Conservation (phyloP, 1,140 invertebrate genomes). For the Bursaphelenchus mucronatus region DNA sequence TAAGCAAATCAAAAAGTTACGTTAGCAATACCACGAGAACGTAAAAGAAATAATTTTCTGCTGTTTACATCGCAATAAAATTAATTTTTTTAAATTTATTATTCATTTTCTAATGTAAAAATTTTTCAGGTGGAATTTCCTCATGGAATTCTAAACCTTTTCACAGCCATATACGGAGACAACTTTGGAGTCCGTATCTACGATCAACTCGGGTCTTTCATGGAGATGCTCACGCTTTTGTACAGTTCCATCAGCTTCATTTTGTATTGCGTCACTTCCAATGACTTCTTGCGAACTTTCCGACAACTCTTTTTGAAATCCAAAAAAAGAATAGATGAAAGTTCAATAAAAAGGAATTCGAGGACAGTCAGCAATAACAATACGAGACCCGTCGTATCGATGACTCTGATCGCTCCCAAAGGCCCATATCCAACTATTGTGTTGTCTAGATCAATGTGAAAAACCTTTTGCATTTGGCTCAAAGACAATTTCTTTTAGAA, state of each 20-base stretch:
- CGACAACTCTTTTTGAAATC: conserved; percentile 34
- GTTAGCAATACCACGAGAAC: too few species aligned
- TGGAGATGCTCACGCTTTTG: conserved; percentile 47
- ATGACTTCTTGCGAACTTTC: conserved; percentile 40
- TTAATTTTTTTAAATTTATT: conserved; percentile 6
- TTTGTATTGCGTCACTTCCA: conserved; percentile 37
- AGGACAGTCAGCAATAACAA: too few species aligned
- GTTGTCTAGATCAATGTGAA: too few species aligned
- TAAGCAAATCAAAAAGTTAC: too few species aligned
- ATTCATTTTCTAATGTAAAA: background rate
- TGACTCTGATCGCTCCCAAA: too few species aligned
- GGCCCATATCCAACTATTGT: too few species aligned
- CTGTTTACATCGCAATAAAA: background rate
- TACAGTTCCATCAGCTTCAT: conserved; percentile 44
- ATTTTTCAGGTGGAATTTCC: conserved; percentile 42
- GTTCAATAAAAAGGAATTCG: too few species aligned
- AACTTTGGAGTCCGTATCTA: conserved; percentile 40
- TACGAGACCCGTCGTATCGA: too few species aligned
- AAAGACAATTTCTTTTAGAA: conserved; percentile 14
- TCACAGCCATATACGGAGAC: conserved; percentile 39
- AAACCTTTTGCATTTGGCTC: conserved; percentile 21
- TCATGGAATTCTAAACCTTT: conserved; percentile 43
- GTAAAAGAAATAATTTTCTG: background rate
- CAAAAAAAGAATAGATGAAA: too few species aligned
- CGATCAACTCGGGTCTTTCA: conserved; percentile 36